phyloP scores from a whole-genome alignment of 2,888 invertebrate species.

The Nematopogon swammerdamellus region DNA sequence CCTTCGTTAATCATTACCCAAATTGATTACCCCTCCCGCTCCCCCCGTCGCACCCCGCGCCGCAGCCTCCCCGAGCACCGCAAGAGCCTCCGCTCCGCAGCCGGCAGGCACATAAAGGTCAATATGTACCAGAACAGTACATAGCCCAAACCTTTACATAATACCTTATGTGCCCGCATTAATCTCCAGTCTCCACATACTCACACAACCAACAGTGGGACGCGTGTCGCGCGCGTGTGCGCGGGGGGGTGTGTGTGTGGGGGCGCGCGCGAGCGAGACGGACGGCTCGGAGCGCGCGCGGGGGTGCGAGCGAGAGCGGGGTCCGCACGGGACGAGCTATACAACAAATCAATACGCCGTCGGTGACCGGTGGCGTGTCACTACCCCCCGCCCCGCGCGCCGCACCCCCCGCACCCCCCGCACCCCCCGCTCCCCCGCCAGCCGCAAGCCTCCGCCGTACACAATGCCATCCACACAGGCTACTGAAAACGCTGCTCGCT shows the following conservation, averaged over 20 bases:
- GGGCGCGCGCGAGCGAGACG: conserved; percentile 28
- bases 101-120: neutral
- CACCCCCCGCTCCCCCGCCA: conserved; percentile 40
- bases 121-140: neutral
- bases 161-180: neutral
- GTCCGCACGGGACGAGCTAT: conserved; percentile 53
- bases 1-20: neutral
- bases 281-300: conserved; percentile 22
- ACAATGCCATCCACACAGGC: neutral
- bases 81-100: neutral
- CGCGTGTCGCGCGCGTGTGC: conserved; percentile 34
- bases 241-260: conserved; percentile 18
- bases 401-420: conserved; percentile 26
- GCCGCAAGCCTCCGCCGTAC: neutral
- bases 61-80: neutral
- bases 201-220: conserved; percentile 29
- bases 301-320: conserved; percentile 1
- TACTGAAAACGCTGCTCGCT: neutral
- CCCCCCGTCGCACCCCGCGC: neutral
- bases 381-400: conserved; percentile 28
- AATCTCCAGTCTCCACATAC: conserved; percentile 15
- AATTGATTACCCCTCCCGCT: neutral
- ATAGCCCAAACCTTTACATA: neutral
- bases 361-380: conserved; percentile 59
- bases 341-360: conserved; percentile 60